These are phyloP conservation scores for Bombus turneri DNA, from an alignment of 1,140 invertebrate genomes.

Conservation along the genomic window DNA sequence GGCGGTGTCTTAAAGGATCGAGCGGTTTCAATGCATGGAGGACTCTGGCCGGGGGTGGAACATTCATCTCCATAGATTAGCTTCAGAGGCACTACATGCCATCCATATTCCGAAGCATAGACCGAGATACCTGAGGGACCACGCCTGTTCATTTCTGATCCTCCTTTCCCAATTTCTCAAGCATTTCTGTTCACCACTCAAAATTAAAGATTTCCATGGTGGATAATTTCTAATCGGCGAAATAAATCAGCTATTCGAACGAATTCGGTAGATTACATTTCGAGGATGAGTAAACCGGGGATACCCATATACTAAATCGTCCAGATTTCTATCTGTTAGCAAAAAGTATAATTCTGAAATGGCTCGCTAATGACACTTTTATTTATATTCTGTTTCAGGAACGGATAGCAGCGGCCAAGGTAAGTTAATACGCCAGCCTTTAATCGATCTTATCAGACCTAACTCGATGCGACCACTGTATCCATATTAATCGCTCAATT, in stretches of 20 bases:
- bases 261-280: background rate
- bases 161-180: slow-evolving; percentile 2
- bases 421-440: slow-evolving; percentile 8
- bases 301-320: background rate
- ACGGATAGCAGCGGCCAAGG: background rate
- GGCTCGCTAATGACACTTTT: background rate
- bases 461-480: background rate
- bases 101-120: slow-evolving; percentile 24
- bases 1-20: slow-evolving; percentile 51
- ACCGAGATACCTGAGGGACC: slow-evolving; percentile 58
- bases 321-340: background rate
- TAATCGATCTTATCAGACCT: background rate
- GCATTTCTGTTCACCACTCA: background rate
- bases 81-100: slow-evolving; percentile 10
- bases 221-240: slow-evolving; percentile 13
- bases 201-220: background rate
- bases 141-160: slow-evolving; percentile 48
- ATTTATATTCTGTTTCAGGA: slow-evolving; percentile 40
- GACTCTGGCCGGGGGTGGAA: slow-evolving; percentile 50
- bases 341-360: background rate
- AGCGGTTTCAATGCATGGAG: slow-evolving; percentile 31
- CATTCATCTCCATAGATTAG: slow-evolving; percentile 69
- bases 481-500: background rate
- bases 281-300: background rate
- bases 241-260: slow-evolving; percentile 3